Evolutionary conservation across 2,888 invertebrate genomes (phyloP).

Genomic region (Sylvicola cinctus): DNA sequence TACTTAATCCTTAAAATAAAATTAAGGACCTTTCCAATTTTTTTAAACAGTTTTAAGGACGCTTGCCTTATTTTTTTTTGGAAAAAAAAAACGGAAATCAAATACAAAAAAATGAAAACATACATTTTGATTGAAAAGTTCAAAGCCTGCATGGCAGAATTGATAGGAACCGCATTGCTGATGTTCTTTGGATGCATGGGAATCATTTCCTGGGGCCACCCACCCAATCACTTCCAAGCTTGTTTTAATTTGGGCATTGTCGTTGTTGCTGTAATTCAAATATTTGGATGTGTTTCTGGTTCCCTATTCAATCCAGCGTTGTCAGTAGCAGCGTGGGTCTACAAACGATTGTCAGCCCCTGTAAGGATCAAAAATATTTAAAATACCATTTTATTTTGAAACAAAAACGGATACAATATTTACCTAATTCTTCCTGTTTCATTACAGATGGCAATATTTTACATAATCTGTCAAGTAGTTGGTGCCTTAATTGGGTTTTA

Average conservation of each 20-base stretch:
- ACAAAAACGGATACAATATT: no score
- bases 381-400: no score
- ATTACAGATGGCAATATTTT: slow-evolving; percentile 31
- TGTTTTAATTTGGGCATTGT: slow-evolving; percentile 38
- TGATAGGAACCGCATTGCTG: slow-evolving; percentile 43
- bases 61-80: no score
- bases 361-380: no score
- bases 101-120: no score
- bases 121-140: no score
- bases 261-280: slow-evolving; percentile 46
- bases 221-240: slow-evolving; percentile 20
- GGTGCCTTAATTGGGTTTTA: slow-evolving; percentile 52
- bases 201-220: slow-evolving; percentile 15
- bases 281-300: slow-evolving; percentile 57
- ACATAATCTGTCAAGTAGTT: slow-evolving; percentile 39
- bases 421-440: no score
- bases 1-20: no score
- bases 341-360: slow-evolving; percentile 16
- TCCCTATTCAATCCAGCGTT: slow-evolving; percentile 61
- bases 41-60: no score
- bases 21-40: no score
- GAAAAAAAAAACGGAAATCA: no score
- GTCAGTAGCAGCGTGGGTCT: slow-evolving; percentile 37
- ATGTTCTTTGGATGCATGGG: slow-evolving; percentile 59
- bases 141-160: slow-evolving; percentile 38